phyloP scores from a whole-genome alignment of 2,888 invertebrate species.

The Hirtodrosophila trivittata region DNA sequence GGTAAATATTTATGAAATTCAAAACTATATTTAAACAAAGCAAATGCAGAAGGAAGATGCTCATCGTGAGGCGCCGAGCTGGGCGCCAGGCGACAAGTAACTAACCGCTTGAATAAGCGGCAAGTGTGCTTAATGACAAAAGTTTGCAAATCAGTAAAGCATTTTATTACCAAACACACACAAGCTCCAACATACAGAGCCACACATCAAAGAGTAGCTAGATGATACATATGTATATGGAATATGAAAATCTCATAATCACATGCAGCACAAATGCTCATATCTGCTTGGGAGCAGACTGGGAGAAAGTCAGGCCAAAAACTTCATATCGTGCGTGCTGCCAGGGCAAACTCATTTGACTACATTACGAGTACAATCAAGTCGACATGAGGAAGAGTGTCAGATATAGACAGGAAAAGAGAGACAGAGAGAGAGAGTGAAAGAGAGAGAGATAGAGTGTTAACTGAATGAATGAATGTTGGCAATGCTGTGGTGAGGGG shows the following conservation, averaged over 20 bases:
- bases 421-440: not conserved
- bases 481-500: slow-evolving; percentile 4
- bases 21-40: slow-evolving; percentile 53
- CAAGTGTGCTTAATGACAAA: slow-evolving; percentile 75
- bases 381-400: slow-evolving; percentile 6
- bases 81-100: not conserved
- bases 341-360: slow-evolving; percentile 61
- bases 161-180: slow-evolving; percentile 62
- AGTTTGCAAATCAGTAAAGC: slow-evolving; percentile 71
- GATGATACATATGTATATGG: slow-evolving; percentile 49
- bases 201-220: slow-evolving; percentile 34
- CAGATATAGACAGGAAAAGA: not conserved
- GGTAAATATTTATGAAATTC: slow-evolving; percentile 63
- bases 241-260: slow-evolving; percentile 66
- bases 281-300: not conserved
- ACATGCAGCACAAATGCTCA: slow-evolving; percentile 52
- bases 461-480: not conserved
- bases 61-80: not conserved
- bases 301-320: slow-evolving; percentile 23
- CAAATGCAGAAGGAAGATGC: slow-evolving; percentile 4
- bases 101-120: slow-evolving; percentile 38
- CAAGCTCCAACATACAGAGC: slow-evolving; percentile 5
- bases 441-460: not conserved
- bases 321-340: slow-evolving; percentile 57
- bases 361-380: slow-evolving; percentile 57